These are phyloP conservation scores for Erpobdella octoculata DNA, from an alignment of 2,888 invertebrate genomes.

Conservation along the genomic window DNA sequence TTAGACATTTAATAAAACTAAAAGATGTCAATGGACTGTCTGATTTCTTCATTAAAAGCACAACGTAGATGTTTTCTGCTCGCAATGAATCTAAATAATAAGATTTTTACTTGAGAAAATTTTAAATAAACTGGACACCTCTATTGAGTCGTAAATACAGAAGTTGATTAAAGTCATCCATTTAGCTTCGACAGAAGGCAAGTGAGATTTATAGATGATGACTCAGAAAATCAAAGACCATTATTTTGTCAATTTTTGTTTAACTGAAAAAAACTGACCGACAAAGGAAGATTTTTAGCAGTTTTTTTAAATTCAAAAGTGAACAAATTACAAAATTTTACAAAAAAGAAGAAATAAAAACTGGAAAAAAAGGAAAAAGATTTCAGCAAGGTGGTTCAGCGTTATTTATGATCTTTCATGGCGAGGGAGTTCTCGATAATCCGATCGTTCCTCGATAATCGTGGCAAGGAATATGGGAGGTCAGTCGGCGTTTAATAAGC, in stretches of 20 bases:
- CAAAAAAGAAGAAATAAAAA: too few relatives aligned
- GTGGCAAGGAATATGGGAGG: slow-evolving; percentile 1
- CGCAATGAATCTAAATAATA: background rate
- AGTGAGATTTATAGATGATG: slow-evolving; percentile 7
- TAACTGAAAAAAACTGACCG: too few relatives aligned
- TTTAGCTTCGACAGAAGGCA: background rate
- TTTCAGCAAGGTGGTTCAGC: background rate
- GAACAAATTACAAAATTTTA: too few relatives aligned
- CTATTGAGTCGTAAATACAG: background rate
- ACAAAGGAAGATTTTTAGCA: too few relatives aligned
- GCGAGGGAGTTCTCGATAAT: background rate
- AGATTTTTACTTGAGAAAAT: too few relatives aligned
- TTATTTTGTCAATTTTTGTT: slow-evolving; percentile 12
- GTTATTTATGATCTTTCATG: background rate
- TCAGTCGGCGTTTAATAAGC: background rate
- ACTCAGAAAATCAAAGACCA: slow-evolving; percentile 5
- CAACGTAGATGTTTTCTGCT: too few relatives aligned
- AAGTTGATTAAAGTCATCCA: slow-evolving; percentile 10
- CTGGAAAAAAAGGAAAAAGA: background rate
- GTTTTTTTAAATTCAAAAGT: too few relatives aligned
- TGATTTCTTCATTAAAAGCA: background rate
- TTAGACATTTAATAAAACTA: background rate
- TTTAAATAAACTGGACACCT: slow-evolving; percentile 10
- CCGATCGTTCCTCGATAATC: slow-evolving; percentile 12
- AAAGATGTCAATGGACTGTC: background rate